These are phyloP conservation scores for Tonatia bakeri DNA, from an alignment of 2,113 vertebrate species.

Conservation along the genomic window DNA sequence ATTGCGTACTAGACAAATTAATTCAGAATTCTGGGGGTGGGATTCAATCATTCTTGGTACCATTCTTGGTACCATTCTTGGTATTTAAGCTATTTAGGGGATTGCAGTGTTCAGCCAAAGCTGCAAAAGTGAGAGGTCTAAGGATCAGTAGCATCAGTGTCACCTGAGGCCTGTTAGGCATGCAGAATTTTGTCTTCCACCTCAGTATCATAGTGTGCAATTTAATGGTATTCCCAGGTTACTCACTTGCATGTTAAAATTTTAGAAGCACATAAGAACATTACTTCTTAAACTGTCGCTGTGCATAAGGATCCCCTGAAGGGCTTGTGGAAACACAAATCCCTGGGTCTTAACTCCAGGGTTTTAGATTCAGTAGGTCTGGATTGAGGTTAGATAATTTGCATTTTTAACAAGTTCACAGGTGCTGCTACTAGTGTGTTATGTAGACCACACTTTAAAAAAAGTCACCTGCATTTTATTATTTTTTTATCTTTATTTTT, in stretches of 20 bases:
- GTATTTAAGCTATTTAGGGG: not conserved
- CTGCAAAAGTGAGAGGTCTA: not conserved
- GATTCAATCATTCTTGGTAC: not conserved
- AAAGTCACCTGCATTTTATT: no score
- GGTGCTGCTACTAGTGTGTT: not conserved
- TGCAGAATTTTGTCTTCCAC: not conserved
- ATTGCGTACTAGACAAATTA: not conserved
- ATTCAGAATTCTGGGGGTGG: not conserved
- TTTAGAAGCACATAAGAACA: not conserved
- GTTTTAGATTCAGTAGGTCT: not conserved
- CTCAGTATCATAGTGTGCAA: not conserved
- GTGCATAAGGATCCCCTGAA: not conserved
- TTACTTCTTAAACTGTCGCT: not conserved
- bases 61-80: not conserved
- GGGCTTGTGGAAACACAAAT: not conserved
- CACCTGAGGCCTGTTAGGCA: not conserved
- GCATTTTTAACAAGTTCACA: not conserved
- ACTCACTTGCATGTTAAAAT: not conserved
- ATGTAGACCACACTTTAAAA: not conserved
- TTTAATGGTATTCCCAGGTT: not conserved
- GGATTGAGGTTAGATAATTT: not conserved
- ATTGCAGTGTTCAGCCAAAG: not conserved
- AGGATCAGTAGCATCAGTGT: not conserved
- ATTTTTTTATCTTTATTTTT: no score
- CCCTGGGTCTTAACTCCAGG: not conserved